These are phyloP conservation scores for Hypsopygia costalis DNA, from an alignment of 2,888 invertebrate species.

Conservation along the genomic window DNA sequence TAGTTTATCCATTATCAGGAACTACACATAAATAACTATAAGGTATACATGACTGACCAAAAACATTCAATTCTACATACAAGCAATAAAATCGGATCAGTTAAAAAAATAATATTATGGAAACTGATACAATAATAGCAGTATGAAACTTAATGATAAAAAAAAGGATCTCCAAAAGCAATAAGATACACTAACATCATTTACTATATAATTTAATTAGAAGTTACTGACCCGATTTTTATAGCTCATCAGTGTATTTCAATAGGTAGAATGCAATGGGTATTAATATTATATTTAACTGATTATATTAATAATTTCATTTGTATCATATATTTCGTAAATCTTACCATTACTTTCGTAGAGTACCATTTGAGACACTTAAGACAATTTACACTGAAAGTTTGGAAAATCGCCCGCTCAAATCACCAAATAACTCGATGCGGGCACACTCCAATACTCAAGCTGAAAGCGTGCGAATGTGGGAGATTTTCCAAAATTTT, in stretches of 20 bases:
- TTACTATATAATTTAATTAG: too few relatives aligned
- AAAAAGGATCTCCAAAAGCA: too few relatives aligned
- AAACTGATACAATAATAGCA: too few relatives aligned
- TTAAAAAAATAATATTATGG: too few relatives aligned
- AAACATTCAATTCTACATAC: neutral
- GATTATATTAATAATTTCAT: neutral
- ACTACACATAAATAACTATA: neutral
- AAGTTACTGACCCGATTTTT: too few relatives aligned
- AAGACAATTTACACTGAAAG: conserved; percentile 3
- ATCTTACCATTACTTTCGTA: neutral
- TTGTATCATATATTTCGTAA: neutral
- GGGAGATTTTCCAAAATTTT: neutral
- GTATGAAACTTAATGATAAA: too few relatives aligned
- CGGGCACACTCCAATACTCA: too few relatives aligned
- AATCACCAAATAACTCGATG: neutral
- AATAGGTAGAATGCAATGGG: neutral
- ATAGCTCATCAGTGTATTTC: too few relatives aligned
- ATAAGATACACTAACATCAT: too few relatives aligned
- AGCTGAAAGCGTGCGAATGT: neutral
- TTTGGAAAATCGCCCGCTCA: conserved; percentile 1
- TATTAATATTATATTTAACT: neutral
- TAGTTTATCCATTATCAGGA: neutral
- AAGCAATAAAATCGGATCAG: too few relatives aligned
- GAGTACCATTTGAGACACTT: conserved; percentile 6
- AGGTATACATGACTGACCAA: neutral